phyloP scores from a whole-genome alignment of 2,113 vertebrate species.

The Lynx canadensis region DNA sequence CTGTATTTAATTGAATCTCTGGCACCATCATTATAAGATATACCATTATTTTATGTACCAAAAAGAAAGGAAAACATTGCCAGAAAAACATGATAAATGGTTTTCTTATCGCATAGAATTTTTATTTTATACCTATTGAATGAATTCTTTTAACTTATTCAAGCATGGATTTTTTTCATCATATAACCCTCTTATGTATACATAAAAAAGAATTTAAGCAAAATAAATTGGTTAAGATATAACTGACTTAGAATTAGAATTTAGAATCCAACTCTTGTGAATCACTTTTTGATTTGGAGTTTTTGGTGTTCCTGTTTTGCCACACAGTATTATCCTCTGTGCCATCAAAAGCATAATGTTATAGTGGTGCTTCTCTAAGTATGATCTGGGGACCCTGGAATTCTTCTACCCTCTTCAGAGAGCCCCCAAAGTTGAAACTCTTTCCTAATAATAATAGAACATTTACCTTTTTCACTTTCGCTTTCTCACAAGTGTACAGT shows the following conservation, averaged over 20 bases:
- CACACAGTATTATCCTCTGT: background rate
- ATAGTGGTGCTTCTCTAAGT: background rate
- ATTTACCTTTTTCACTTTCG: background rate
- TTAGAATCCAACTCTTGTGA: background rate
- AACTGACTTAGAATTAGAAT: background rate
- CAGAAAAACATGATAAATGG: background rate
- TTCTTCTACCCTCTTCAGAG: background rate
- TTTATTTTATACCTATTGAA: conserved; percentile 21
- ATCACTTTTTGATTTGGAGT: conserved; percentile 30
- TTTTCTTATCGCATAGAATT: conserved; percentile 27
- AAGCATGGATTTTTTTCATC: background rate
- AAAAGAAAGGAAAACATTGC: background rate
- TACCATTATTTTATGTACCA: background rate
- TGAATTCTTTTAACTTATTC: background rate
- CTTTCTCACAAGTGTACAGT: background rate
- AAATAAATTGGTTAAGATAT: background rate
- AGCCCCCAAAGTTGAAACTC: background rate
- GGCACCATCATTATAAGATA: background rate
- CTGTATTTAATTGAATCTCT: background rate
- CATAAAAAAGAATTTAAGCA: conserved; percentile 6
- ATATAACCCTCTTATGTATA: background rate
- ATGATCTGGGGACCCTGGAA: background rate
- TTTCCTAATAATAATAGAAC: background rate
- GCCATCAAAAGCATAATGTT: background rate
- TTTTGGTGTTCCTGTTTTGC: background rate